A percentile compares a stretch with the other conserved stretches of the same genome.
These are phyloP conservation scores for Enteromius anoplus DNA, from an alignment of 2,797 vertebrate species.

Conservation along the genomic window DNA sequence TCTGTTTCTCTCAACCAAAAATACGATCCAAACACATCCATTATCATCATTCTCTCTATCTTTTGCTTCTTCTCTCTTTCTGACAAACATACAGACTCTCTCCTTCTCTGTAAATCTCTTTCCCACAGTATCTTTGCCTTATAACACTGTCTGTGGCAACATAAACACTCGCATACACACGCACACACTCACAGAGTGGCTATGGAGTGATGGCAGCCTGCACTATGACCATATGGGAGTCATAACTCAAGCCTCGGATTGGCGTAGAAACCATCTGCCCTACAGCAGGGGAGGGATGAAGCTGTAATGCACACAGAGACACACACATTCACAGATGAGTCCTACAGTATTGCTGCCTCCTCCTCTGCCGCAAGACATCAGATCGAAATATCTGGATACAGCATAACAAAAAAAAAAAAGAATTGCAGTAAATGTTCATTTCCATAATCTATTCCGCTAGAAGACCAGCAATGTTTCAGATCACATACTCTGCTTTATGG, in stretches of 20 bases:
- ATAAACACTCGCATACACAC: slow-evolving; percentile 46
- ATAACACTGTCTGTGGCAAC: slow-evolving; percentile 17
- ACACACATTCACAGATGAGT: slow-evolving; percentile 32
- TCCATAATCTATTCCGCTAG: not conserved
- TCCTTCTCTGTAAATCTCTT: slow-evolving; percentile 36
- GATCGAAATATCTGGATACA: slow-evolving; percentile 10
- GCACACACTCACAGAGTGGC: slow-evolving; percentile 34
- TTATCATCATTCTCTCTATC: not conserved
- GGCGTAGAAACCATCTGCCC: slow-evolving; percentile 66
- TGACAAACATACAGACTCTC: slow-evolving; percentile 12
- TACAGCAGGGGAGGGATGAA: slow-evolving; percentile 57
- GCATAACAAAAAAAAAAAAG: not conserved
- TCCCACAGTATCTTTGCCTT: slow-evolving; percentile 7
- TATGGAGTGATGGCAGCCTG: slow-evolving; percentile 52
- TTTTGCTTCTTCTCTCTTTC: slow-evolving; percentile 17
- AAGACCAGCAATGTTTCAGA: not conserved
- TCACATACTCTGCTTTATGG: not conserved
- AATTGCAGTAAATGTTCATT: not conserved
- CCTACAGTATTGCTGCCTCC: not conserved
- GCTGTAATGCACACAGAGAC: slow-evolving; percentile 48
- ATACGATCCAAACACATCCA: not conserved
- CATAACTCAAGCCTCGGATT: slow-evolving; percentile 67
- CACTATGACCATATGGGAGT: slow-evolving; percentile 71
- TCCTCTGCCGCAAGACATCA: not conserved
- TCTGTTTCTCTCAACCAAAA: slow-evolving; percentile 2